phyloP scores from a whole-genome alignment of 1,140 invertebrate species.

The Druon quercuslanigerum region DNA sequence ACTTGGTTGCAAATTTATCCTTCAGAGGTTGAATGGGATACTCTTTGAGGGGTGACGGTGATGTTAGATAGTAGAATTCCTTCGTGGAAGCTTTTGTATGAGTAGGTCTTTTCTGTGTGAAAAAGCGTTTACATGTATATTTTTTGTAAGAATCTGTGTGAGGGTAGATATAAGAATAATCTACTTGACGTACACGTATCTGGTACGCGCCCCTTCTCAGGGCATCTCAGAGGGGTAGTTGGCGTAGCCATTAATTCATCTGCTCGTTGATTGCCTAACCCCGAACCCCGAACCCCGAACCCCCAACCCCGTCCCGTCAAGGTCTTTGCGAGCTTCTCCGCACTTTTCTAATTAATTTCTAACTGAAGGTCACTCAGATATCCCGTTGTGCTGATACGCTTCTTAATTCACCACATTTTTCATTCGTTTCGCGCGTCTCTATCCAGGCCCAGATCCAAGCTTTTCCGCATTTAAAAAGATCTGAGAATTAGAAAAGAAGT shows the following conservation, averaged over 20 bases:
- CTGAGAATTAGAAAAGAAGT: too few relatives aligned
- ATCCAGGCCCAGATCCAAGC: too few relatives aligned
- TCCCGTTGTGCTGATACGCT: conserved; percentile 4
- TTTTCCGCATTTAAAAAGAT: too few relatives aligned
- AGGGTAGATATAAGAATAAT: conserved; percentile 59
- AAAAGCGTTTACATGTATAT: conserved; percentile 1
- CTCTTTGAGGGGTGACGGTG: conserved; percentile 38
- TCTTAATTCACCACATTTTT: background rate
- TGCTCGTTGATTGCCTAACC: conserved; percentile 66
- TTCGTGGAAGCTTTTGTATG: background rate
- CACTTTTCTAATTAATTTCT: conserved; percentile 73
- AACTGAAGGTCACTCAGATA: conserved; percentile 56
- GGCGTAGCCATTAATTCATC: conserved; percentile 70
- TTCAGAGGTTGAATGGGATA: conserved; percentile 21
- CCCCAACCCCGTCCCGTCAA: conserved; percentile 7
- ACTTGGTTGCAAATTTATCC: too few relatives aligned
- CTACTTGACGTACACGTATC: conserved; percentile 42
- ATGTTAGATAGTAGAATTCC: conserved; percentile 33
- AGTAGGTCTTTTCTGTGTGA: conserved; percentile 17
- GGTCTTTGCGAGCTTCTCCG: conserved; percentile 47
- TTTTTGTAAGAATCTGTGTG: conserved; percentile 9
- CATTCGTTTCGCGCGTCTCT: too few relatives aligned
- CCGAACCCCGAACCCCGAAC: conserved; percentile 16
- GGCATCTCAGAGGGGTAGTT: conserved; percentile 64
- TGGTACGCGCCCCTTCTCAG: conserved; percentile 44